A percentile compares a stretch with the other conserved stretches of the same genome.
Evolutionary conservation across 2,113 vertebrate genomes (phyloP).

Genomic region (Myanophis thanlyinensis): DNA sequence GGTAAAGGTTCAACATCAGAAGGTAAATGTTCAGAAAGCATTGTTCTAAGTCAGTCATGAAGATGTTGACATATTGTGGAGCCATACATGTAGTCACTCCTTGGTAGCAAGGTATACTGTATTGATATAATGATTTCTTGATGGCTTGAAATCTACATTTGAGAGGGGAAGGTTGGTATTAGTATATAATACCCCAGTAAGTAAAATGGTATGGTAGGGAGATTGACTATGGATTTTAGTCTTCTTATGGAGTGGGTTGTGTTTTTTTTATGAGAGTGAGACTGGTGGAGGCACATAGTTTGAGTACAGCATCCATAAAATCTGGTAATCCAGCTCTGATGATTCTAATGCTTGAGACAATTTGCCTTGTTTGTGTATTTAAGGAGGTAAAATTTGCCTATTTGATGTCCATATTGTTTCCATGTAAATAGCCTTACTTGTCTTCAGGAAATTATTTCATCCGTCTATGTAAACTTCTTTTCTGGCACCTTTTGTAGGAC

Average conservation of each 20-base stretch:
- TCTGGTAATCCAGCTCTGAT: neutral
- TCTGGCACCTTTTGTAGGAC: neutral
- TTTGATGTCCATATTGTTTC: neutral
- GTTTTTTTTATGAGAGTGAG: neutral
- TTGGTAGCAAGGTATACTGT: neutral
- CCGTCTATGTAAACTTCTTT: neutral
- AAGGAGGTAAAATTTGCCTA: neutral
- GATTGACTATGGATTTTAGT: neutral
- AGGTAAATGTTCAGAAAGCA: neutral
- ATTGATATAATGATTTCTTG: neutral
- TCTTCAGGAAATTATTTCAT: neutral
- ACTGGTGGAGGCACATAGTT: neutral
- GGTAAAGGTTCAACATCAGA: neutral
- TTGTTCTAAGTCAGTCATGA: neutral
- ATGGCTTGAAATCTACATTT: neutral
- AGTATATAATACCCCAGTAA: neutral
- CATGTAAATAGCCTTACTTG: neutral
- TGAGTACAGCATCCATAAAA: neutral
- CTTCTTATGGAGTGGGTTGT: neutral
- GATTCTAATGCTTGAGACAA: neutral
- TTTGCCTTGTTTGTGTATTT: neutral
- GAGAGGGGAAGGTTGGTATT: neutral
- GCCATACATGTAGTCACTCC: neutral
- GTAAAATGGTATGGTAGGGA: neutral
- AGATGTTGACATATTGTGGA: neutral